phyloP scores from a whole-genome alignment of 2,113 vertebrate species.

The Herpetotheres cachinnans region DNA sequence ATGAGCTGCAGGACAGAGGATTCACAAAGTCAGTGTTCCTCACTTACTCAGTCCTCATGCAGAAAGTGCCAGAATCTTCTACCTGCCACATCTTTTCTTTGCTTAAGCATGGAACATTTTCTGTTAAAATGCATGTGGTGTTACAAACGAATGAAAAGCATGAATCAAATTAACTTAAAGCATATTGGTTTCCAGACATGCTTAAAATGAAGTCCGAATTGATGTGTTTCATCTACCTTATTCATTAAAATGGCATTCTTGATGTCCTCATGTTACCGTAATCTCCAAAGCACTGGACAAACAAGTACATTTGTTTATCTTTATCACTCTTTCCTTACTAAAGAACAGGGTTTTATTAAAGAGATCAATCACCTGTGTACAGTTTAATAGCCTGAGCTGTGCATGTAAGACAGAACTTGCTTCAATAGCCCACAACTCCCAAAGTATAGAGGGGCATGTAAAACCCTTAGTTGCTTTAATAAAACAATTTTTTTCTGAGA shows the following conservation, averaged over 20 bases:
- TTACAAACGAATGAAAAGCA: slow-evolving; percentile 69
- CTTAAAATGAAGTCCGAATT: slow-evolving; percentile 67
- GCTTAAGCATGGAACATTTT: slow-evolving; percentile 40
- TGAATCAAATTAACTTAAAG: slow-evolving; percentile 69
- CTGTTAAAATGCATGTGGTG: slow-evolving; percentile 50
- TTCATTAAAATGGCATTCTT: slow-evolving; percentile 72
- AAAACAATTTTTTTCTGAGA: slow-evolving; percentile 51
- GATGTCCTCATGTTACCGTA: slow-evolving; percentile 62
- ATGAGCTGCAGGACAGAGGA: neutral
- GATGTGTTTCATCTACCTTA: slow-evolving; percentile 79
- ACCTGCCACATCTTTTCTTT: slow-evolving; percentile 21
- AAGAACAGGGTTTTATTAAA: slow-evolving; percentile 82
- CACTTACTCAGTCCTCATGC: neutral
- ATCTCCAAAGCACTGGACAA: slow-evolving; percentile 77
- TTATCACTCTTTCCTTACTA: slow-evolving; percentile 76
- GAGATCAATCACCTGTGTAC: slow-evolving; percentile 80
- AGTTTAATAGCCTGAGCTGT: slow-evolving; percentile 72
- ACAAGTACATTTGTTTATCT: slow-evolving; percentile 79
- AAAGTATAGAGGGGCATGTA: slow-evolving; percentile 52
- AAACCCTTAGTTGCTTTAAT: slow-evolving; percentile 60
- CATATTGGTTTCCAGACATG: slow-evolving; percentile 43
- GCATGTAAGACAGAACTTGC: slow-evolving; percentile 32
- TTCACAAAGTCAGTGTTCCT: neutral
- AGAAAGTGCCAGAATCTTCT: slow-evolving; percentile 49
- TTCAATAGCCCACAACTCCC: slow-evolving; percentile 60